These are phyloP conservation scores for Lysandra coridon DNA, from an alignment of 2,888 invertebrate genomes.

Conservation along the genomic window DNA sequence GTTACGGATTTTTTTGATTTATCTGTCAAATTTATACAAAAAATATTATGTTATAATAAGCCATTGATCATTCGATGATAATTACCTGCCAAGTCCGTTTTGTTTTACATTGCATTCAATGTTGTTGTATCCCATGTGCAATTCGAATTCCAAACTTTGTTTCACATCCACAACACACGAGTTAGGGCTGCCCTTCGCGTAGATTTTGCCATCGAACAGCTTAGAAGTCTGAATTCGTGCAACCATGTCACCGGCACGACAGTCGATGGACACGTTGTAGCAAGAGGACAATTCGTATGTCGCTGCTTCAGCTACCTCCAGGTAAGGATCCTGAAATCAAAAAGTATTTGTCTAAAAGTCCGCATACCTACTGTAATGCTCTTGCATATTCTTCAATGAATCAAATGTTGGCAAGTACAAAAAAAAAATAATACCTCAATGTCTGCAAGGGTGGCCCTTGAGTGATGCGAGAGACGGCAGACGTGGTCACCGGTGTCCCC, in stretches of 20 bases:
- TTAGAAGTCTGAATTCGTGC: constrained; percentile 95
- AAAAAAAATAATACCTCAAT: constrained; percentile 83
- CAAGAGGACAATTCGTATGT: constrained; percentile 96
- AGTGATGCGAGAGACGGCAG: constrained; percentile 95
- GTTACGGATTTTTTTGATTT: too few relatives aligned
- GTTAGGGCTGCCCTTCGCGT: constrained; percentile 96
- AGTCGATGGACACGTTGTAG: constrained; percentile 96
- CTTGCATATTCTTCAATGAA: not conserved
- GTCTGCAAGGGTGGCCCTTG: constrained; percentile 92
- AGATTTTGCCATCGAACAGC: constrained; percentile 96
- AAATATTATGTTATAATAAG: not conserved
- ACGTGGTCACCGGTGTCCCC: constrained; percentile 96
- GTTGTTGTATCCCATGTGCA: constrained; percentile 95
- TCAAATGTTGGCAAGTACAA: not conserved
- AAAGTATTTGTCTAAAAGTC: not conserved
- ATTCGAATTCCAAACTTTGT: constrained; percentile 92
- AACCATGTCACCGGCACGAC: constrained; percentile 95
- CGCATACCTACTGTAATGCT: not conserved
- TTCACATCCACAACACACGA: constrained; percentile 94
- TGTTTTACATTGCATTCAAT: constrained; percentile 95
- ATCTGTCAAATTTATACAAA: not conserved
- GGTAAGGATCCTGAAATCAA: constrained; percentile 86
- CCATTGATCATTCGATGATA: not conserved
- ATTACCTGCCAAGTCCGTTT: constrained; percentile 88
- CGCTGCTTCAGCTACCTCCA: constrained; percentile 94